These are phyloP conservation scores for Hyles lineata DNA, from an alignment of 2,888 invertebrate species.

Conservation along the genomic window DNA sequence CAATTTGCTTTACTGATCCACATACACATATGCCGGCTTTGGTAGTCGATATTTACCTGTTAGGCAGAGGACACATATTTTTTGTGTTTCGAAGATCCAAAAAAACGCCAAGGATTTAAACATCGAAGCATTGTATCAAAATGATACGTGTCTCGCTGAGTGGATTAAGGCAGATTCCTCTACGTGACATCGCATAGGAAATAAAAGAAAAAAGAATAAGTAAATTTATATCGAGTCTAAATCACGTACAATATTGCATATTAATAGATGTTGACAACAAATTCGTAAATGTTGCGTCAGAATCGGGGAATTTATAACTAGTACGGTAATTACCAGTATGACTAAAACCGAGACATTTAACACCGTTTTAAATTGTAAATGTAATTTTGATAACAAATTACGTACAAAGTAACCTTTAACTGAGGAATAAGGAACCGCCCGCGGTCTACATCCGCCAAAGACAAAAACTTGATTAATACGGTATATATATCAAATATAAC, in stretches of 20 bases:
- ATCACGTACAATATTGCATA: constrained; percentile 36
- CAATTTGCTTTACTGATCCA: too few species aligned
- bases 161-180: not conserved
- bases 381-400: constrained; percentile 1
- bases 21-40: too few species aligned
- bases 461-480: constrained; percentile 4
- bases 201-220: constrained; percentile 12
- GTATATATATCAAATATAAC: not conserved
- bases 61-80: not conserved
- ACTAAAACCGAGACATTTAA: not conserved
- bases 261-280: constrained; percentile 19
- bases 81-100: not conserved
- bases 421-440: not conserved
- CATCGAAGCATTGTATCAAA: not conserved
- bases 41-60: too few species aligned
- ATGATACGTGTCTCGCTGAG: constrained; percentile 6
- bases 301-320: constrained; percentile 28
- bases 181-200: constrained; percentile 30
- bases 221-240: constrained; percentile 26
- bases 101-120: not conserved
- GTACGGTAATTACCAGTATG: constrained; percentile 11
- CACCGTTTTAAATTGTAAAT: not conserved
- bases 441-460: not conserved
- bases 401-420: constrained; percentile 4
- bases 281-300: constrained; percentile 24